Evolutionary conservation across 2,113 vertebrate species (phyloP).

Genomic region (Hippopotamus amphibius): DNA sequence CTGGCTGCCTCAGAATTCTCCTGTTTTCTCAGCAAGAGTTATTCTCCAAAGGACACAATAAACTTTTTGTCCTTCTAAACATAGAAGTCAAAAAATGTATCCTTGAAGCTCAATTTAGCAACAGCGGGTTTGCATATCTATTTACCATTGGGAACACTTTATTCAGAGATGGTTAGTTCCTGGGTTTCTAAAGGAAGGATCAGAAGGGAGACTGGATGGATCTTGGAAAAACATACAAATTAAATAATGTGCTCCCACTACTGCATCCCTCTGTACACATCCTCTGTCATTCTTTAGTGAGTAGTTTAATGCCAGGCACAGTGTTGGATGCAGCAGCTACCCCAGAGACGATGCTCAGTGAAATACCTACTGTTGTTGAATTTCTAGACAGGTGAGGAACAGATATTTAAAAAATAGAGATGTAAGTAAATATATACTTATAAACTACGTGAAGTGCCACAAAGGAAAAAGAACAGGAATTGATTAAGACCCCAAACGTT

Average conservation of each 20-base stretch:
- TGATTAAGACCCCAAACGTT: background rate
- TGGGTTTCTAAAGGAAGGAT: slow-evolving; percentile 65
- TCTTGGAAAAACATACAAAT: background rate
- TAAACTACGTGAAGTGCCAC: background rate
- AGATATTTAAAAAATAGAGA: slow-evolving; percentile 27
- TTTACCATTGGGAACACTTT: slow-evolving; percentile 77
- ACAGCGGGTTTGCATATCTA: slow-evolving; percentile 77
- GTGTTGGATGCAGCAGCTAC: background rate
- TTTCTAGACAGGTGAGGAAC: slow-evolving; percentile 36
- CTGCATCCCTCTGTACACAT: background rate
- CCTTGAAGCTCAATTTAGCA: slow-evolving; percentile 80
- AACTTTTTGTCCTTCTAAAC: slow-evolving; percentile 81
- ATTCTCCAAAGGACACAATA: slow-evolving; percentile 83
- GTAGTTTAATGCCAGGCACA: accelerated
- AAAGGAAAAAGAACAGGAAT: background rate
- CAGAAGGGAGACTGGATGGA: background rate
- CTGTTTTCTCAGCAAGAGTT: slow-evolving; percentile 77
- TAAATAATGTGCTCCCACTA: background rate
- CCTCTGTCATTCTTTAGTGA: background rate
- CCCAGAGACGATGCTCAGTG: background rate
- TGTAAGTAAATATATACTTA: background rate
- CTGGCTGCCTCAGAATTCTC: slow-evolving; percentile 74
- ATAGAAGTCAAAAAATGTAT: slow-evolving; percentile 76
- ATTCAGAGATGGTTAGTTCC: slow-evolving; percentile 70
- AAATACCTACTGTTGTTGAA: background rate